Conservation (phyloP, 2,888 invertebrate species). For the Poecilus cupreus region DNA sequence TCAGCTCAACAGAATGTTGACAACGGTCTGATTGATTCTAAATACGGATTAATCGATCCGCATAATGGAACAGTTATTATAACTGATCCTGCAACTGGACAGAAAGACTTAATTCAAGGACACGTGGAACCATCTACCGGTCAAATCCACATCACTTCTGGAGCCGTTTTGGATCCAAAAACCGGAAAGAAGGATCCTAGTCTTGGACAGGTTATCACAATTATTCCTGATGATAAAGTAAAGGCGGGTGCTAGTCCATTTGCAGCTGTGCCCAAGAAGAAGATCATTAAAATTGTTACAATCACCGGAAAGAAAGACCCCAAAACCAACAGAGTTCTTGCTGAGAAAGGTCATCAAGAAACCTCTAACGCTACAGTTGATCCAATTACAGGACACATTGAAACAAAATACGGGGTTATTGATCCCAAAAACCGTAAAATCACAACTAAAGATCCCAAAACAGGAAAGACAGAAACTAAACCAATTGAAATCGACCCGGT, state of each 20-base stretch:
- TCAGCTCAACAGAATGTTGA: constrained; percentile 70
- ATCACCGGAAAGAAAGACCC: constrained; percentile 78
- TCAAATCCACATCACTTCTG: constrained; percentile 76
- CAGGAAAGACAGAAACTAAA: constrained; percentile 76
- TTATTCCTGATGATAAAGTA: constrained; percentile 68
- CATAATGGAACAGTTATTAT: constrained; percentile 76
- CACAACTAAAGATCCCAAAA: constrained; percentile 71
- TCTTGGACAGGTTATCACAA: constrained; percentile 70
- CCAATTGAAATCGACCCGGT: constrained; percentile 72
- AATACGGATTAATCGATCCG: constrained; percentile 77
- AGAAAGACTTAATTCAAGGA: constrained; percentile 79
- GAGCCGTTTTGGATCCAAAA: constrained; percentile 78
- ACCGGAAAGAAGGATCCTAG: constrained; percentile 73
- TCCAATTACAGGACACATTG: constrained; percentile 76
- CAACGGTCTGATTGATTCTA: constrained; percentile 75
- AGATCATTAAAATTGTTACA: constrained; percentile 73
- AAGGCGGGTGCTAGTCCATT: constrained; percentile 64
- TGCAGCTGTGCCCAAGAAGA: constrained; percentile 73
- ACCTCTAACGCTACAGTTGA: constrained; percentile 76
- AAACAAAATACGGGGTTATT: constrained; percentile 76
- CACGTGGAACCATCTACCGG: constrained; percentile 78
- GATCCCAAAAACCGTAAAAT: constrained; percentile 71
- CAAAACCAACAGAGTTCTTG: constrained; percentile 77
- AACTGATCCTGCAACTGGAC: constrained; percentile 77
- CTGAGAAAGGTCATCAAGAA: constrained; percentile 75